Percentiles rank a stretch among this genome's conserved stretches.
phyloP scores from a whole-genome alignment of 2,888 invertebrate genomes.

The Acheta domesticus region DNA sequence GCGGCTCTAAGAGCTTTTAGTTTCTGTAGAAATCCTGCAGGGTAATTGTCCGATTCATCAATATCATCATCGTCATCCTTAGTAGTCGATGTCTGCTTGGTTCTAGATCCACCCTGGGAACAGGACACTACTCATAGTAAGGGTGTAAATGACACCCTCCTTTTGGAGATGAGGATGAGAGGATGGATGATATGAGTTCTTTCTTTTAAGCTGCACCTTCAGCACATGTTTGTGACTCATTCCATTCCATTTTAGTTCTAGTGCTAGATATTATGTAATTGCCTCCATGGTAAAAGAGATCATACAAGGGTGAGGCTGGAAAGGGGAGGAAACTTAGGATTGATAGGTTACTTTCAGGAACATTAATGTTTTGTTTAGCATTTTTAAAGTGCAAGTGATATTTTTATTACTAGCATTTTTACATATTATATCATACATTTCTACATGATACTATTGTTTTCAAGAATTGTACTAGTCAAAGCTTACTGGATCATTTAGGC shows the following conservation, averaged over 20 bases:
- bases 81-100: not conserved
- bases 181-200: not conserved
- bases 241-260: not conserved
- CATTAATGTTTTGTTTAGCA: too few relatives aligned
- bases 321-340: too few relatives aligned
- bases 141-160: not conserved
- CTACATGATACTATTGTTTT: too few relatives aligned
- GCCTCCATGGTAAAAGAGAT: too few relatives aligned
- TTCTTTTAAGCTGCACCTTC: not conserved
- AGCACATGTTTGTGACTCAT: not conserved
- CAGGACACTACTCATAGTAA: slow-evolving; percentile 3
- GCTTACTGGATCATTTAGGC: too few relatives aligned
- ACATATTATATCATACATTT: too few relatives aligned
- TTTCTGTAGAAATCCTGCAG: slow-evolving; percentile 20
- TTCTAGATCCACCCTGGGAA: not conserved
- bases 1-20: not conserved
- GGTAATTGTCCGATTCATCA: slow-evolving; percentile 23
- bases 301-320: too few relatives aligned
- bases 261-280: too few relatives aligned
- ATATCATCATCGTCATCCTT: not conserved
- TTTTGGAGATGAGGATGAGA: not conserved
- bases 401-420: too few relatives aligned
- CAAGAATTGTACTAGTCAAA: too few relatives aligned
- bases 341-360: too few relatives aligned
- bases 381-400: too few relatives aligned